Base-by-base conservation (phyloP, 1,140 invertebrate species). In the Cataglyphis hispanica region DNA sequence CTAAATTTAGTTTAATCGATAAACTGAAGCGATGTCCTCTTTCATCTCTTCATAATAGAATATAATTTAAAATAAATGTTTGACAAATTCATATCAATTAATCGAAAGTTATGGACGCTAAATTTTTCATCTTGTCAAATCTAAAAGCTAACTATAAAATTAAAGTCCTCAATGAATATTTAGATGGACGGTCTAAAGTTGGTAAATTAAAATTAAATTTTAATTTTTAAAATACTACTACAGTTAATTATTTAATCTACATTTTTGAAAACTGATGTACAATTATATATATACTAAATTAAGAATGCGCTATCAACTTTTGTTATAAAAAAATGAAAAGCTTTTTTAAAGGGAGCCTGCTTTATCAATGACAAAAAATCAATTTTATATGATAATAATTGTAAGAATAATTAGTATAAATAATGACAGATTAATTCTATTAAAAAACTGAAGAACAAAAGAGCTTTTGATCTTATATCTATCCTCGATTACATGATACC, bases 1-100 rank as follows among this genome's bases (percentile, higher is more conserved):
- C 67, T 61, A 83, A 72, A 34, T 60, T 74, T 72, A 83, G 50
- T 53, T 22, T 16, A 46, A 31, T 4, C n/a, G 19, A 31, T 67
- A 60, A 72, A 74, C 25, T 60, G 31, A 2, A 43, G 25, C 34
- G 34, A 40, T 2, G 16, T 19, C 0, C 8, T 16, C 16, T 58
- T 34, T 25, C 7, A 31, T 67, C 40, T 43, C 46, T 56, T 72
- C 19, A 43, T 25, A 11, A 19, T 0, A 50, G 3, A 7, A 43
- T 37, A 25, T 58, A 60, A 60, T 43, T 60, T 16, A 5, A 5
- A 31, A 53, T 22, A 1, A 4, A 11, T 13, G 25, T 72, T 27
- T 22, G 22, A 53, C 10, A 6, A 61, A 7, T 61, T 31, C 22
- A 8, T 2, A n/a, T 2, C 2, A n/a, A 78, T 80, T 10, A 6